phyloP scores from a whole-genome alignment of 2,113 vertebrate genomes.

The Hymenochirus boettgeri region DNA sequence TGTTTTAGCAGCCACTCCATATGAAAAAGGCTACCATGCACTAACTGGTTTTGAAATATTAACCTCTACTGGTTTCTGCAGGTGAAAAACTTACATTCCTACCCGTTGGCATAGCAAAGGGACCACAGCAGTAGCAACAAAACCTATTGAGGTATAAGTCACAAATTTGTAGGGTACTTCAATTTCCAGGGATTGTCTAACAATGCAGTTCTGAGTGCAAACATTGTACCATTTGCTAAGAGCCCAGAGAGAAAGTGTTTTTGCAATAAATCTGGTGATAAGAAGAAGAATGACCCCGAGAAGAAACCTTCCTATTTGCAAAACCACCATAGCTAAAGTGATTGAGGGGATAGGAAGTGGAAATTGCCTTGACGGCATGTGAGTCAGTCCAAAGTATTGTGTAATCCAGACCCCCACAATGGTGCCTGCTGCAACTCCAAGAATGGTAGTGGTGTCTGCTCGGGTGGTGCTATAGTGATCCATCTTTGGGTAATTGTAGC shows the following conservation, averaged over 20 bases:
- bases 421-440: slow-evolving; percentile 72
- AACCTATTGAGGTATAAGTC: slow-evolving; percentile 77
- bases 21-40: too few species aligned
- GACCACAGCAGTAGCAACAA: slow-evolving; percentile 73
- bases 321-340: background rate
- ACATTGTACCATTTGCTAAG: slow-evolving; percentile 69
- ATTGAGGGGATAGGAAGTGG: slow-evolving; percentile 60
- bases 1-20: too few species aligned
- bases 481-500: slow-evolving; percentile 82
- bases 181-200: slow-evolving; percentile 73
- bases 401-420: slow-evolving; percentile 83
- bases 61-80: too few species aligned
- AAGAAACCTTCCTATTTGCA: slow-evolving; percentile 53
- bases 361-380: slow-evolving; percentile 54
- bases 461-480: slow-evolving; percentile 86
- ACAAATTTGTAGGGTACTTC: slow-evolving; percentile 89
- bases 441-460: slow-evolving; percentile 85
- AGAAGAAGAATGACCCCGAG: slow-evolving; percentile 69
- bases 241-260: slow-evolving; percentile 59
- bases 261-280: slow-evolving; percentile 63
- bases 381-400: slow-evolving; percentile 52
- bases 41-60: too few species aligned
- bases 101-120: slow-evolving; percentile 69
- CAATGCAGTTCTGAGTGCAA: slow-evolving; percentile 53
- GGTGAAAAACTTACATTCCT: slow-evolving; percentile 74